Conservation (phyloP, 2,888 invertebrate species). For the Tenthredo scrophulariae region DNA sequence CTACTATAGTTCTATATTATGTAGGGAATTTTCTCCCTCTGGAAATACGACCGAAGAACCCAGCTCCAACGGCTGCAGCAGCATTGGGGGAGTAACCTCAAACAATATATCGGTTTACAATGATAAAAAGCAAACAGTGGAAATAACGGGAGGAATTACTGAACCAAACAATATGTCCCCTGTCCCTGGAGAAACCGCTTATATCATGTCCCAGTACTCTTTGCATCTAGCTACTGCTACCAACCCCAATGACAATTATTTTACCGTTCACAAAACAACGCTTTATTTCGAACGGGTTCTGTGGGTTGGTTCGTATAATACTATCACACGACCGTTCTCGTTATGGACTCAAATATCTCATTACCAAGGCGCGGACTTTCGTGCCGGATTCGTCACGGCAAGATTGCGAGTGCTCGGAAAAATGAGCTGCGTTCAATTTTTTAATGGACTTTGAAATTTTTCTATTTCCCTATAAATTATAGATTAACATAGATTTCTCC, state of each 20-base stretch:
- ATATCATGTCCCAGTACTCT: constrained; percentile 38
- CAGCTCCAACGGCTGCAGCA: background rate
- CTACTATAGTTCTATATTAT: background rate
- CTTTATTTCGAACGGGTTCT: constrained; percentile 37
- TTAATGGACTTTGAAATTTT: too few relatives aligned
- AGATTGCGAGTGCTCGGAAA: too few relatives aligned
- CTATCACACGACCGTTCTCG: background rate
- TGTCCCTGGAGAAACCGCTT: constrained; percentile 68
- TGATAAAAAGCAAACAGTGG: constrained; percentile 76
- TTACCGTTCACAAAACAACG: constrained; percentile 22
- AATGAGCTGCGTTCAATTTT: too few relatives aligned
- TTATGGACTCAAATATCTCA: constrained; percentile 43
- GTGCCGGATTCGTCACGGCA: too few relatives aligned
- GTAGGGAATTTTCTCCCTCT: background rate
- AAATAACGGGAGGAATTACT: constrained; percentile 75
- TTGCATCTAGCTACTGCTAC: constrained; percentile 28
- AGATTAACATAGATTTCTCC: too few relatives aligned
- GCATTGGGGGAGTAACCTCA: constrained; percentile 65
- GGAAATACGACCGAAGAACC: background rate
- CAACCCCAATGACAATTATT: constrained; percentile 38
- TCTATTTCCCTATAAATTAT: too few relatives aligned
- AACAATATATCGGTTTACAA: constrained; percentile 76
- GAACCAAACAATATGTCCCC: constrained; percentile 75
- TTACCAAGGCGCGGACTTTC: too few relatives aligned
- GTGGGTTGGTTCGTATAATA: background rate